Evolutionary conservation across 2,113 vertebrate genomes (phyloP), one percentile per base, ranked within the genome.

Genomic region (Rhabdomys dilectus): DNA sequence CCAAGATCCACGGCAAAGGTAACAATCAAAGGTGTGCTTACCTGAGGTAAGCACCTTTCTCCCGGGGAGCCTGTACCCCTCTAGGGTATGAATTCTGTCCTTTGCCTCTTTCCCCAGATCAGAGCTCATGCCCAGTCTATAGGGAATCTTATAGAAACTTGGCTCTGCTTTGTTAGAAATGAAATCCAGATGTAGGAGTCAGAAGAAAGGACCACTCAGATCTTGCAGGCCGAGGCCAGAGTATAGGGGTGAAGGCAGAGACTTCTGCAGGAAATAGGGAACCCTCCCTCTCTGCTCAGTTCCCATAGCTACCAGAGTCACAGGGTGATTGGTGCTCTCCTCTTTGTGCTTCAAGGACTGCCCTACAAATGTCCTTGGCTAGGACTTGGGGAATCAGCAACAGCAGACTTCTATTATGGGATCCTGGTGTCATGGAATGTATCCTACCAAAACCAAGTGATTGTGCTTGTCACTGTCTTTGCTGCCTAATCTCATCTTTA

Each of bases 401-500:
- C 34, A 1, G 45, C 42, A 39, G 21, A 39, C 42, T 88, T 92
- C 89, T 42, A 53, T 73, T 73, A 34, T 48, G 39, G 53, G n/a
- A 60, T 92, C 82, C 42, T 86, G 13, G 7, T 31, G 9, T 72
- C 64, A 13, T 58, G 31, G 56, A 53, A 4, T 11, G 51, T 51
- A 51, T 51, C 9, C 51, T 11, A 16, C 68, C 39, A 93, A 91
- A 36, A 93, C 17, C 2, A 94, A 93, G 34, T 81, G 53, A 56
- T 56, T n/a, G 29, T 81, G 11, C 88, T 66, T 92, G 45, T 90
- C 78, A 77, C 12, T 29, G 36, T 13, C 56, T 45, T 91, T 7
- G 16, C 5, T 62, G 77, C 75, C 36, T 80, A 24, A n/a, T 94
- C 78, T 92, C 64, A 62, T 93, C 75, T 91, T 91, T 70, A 13